Conservation (phyloP, 2,888 invertebrate species). For the Platycheirus rosarum region DNA sequence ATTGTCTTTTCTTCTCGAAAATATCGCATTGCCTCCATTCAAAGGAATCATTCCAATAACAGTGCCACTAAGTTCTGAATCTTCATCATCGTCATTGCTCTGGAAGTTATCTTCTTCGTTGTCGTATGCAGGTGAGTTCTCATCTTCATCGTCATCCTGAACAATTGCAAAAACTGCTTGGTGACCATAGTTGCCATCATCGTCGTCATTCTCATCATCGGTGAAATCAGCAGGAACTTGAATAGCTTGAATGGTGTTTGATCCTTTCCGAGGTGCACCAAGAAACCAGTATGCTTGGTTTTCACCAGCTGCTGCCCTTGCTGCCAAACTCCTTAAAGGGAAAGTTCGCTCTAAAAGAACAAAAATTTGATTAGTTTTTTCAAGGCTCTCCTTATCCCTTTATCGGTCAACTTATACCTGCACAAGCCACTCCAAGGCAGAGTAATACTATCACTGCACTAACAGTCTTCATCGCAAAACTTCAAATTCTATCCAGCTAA, state of each 20-base stretch:
- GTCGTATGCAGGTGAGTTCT: conserved; percentile 63
- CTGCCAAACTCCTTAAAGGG: conserved; percentile 23
- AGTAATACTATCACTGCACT: conserved; percentile 43
- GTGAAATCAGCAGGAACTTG: conserved; percentile 75
- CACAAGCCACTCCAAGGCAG: conserved; percentile 42
- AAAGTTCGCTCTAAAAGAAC: conserved; percentile 46
- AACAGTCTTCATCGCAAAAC: conserved; percentile 41
- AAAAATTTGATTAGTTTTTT: neutral
- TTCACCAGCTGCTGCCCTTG: conserved; percentile 8
- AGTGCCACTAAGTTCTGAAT: conserved; percentile 13
- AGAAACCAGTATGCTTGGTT: conserved; percentile 79
- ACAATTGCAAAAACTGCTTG: conserved; percentile 27
- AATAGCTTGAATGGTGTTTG: conserved; percentile 73
- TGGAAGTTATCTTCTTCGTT: conserved; percentile 11
- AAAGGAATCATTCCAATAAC: conserved; percentile 45
- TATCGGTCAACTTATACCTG: conserved; percentile 30
- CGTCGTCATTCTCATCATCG: conserved; percentile 75
- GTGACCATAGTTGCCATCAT: conserved; percentile 39
- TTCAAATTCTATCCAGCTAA: conserved; percentile 11
- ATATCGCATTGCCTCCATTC: conserved; percentile 77
- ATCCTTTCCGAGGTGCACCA: conserved; percentile 77
- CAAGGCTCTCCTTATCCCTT: neutral
- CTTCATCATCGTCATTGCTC: conserved; percentile 41
- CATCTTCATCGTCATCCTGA: conserved; percentile 56
- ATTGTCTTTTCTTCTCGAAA: conserved; percentile 76